These are phyloP conservation scores for Pipa parva DNA, from an alignment of 2,113 vertebrate genomes.

Conservation along the genomic window DNA sequence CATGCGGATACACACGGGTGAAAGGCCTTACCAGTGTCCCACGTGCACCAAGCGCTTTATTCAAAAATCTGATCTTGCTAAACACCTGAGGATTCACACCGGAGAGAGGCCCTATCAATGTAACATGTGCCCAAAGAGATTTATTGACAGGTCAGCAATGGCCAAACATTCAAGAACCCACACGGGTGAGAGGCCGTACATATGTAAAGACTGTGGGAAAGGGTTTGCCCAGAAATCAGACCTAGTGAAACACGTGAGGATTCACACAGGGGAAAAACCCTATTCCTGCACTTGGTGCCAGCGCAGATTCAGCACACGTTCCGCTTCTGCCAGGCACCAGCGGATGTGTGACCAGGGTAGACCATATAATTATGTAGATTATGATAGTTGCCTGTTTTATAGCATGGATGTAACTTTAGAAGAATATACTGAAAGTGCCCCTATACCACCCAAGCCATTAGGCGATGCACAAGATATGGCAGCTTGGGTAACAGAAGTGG, in stretches of 20 bases:
- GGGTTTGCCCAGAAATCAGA: conserved; percentile 13
- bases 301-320: background rate
- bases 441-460: no score
- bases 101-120: conserved; percentile 39
- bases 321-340: conserved; percentile 2
- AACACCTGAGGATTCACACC: conserved; percentile 36
- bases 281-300: background rate
- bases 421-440: background rate
- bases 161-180: conserved; percentile 22
- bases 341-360: background rate
- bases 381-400: background rate
- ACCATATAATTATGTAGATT: background rate
- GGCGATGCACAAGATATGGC: no score
- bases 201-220: background rate
- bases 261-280: conserved; percentile 4
- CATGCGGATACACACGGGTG: conserved; percentile 47
- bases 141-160: conserved; percentile 6
- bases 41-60: conserved; percentile 50
- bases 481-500: background rate
- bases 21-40: conserved; percentile 47
- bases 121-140: conserved; percentile 8
- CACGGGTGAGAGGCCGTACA: conserved; percentile 7
- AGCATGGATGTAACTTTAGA: background rate
- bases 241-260: conserved; percentile 11
- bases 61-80: conserved; percentile 43